Evolutionary conservation across 2,113 vertebrate species (phyloP).

Genomic region (Marcusenius ussheri): DNA sequence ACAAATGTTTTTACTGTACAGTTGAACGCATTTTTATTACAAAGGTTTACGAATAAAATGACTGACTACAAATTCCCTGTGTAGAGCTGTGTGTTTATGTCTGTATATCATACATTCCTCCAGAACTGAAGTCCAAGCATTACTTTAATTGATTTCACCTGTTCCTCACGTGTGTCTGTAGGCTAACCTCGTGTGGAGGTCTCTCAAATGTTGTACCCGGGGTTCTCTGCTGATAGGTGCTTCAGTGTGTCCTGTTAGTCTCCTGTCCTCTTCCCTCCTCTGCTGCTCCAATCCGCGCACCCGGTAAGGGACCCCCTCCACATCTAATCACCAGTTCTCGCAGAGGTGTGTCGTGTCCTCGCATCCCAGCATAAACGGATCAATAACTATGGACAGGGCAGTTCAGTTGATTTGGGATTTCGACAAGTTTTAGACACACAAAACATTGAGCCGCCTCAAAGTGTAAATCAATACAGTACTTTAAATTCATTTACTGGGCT

Average conservation of each 20-base stretch:
- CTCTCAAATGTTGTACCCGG: neutral
- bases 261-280: neutral
- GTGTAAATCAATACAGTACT: too few relatives aligned
- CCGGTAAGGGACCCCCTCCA: neutral
- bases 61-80: constrained; percentile 48
- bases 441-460: too few relatives aligned
- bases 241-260: neutral
- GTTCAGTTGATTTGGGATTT: too few relatives aligned
- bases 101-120: neutral
- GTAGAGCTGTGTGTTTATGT: neutral
- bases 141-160: neutral
- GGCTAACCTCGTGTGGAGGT: neutral
- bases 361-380: neutral
- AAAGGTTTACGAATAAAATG: constrained; percentile 70
- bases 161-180: neutral
- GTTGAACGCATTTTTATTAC: constrained; percentile 71
- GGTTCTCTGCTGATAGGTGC: neutral
- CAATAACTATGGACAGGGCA: neutral
- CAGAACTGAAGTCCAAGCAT: neutral
- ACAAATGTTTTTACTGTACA: constrained; percentile 62
- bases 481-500: too few relatives aligned
- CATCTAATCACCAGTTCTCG: too few relatives aligned
- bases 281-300: neutral
- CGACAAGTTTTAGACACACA: too few relatives aligned
- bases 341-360: too few relatives aligned